These are phyloP conservation scores for Trinectes maculatus DNA, from an alignment of 2,113 vertebrate species.

Conservation along the genomic window DNA sequence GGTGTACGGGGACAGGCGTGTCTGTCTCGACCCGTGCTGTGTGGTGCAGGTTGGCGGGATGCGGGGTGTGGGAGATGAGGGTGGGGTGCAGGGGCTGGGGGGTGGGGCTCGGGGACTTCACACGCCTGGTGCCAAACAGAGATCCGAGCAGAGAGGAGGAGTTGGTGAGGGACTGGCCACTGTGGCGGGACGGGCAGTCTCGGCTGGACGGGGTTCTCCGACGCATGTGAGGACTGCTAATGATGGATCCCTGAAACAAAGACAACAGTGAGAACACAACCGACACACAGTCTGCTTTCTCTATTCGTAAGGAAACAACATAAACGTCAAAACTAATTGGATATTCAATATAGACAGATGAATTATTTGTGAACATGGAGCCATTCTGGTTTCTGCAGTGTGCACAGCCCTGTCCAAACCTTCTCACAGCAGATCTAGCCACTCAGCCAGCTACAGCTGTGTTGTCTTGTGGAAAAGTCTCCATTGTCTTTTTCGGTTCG, in stretches of 20 bases:
- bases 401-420: not conserved
- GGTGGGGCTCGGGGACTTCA: conserved; percentile 83
- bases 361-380: not conserved
- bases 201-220: conserved; percentile 90
- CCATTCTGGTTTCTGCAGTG: not conserved
- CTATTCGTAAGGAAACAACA: not conserved
- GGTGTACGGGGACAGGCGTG: conserved; percentile 76
- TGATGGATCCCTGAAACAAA: conserved; percentile 94
- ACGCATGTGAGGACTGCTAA: conserved; percentile 97
- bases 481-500: conserved; percentile 30
- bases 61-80: conserved; percentile 82
- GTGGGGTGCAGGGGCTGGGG: conserved; percentile 82
- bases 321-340: not conserved
- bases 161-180: conserved; percentile 90
- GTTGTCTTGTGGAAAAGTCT: conserved; percentile 34
- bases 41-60: conserved; percentile 83
- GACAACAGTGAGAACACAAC: conserved; percentile 34
- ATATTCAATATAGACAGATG: too few species aligned
- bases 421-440: not conserved
- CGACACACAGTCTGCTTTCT: not conserved
- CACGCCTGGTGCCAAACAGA: conserved; percentile 90
- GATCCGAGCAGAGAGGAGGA: conserved; percentile 95
- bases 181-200: conserved; percentile 93
- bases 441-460: conserved; percentile 13
- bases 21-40: conserved; percentile 82